A percentile compares a stretch with the other conserved stretches of the same genome.
Evolutionary conservation across 2,113 vertebrate species (phyloP).

Genomic region (Rhegmatorhina hoffmannsi): DNA sequence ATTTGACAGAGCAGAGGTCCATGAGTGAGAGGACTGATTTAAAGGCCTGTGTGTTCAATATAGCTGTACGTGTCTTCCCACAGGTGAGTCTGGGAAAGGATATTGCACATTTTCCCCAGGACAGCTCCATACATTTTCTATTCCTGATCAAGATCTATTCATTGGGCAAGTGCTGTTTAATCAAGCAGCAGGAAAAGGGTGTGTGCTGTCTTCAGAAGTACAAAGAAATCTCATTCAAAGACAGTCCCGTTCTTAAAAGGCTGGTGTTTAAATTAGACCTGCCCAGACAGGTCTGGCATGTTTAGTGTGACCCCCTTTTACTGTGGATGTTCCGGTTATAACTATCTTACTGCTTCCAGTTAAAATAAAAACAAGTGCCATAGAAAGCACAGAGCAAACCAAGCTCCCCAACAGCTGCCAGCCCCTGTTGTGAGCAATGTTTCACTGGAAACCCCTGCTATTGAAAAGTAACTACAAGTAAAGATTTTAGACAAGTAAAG

Average conservation of each 20-base stretch:
- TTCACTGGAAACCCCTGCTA: background rate
- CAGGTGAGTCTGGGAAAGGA: slow-evolving; percentile 67
- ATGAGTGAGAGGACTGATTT: background rate
- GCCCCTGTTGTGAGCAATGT: background rate
- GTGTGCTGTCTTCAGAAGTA: slow-evolving; percentile 67
- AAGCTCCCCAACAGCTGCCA: background rate
- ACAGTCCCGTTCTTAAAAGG: slow-evolving; percentile 63
- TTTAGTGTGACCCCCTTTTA: slow-evolving; percentile 65
- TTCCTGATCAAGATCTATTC: slow-evolving; percentile 65
- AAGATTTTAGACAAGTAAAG: background rate
- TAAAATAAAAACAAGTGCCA: slow-evolving; percentile 56
- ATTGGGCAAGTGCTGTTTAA: slow-evolving; percentile 70
- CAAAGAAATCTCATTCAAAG: slow-evolving; percentile 67
- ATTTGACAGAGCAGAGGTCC: background rate
- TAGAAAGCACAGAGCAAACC: background rate
- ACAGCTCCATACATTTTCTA: slow-evolving; percentile 37
- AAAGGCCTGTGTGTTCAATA: background rate
- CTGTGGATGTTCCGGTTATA: slow-evolving; percentile 60
- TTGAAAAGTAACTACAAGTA: background rate
- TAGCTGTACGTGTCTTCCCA: slow-evolving; percentile 5
- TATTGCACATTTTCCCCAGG: slow-evolving; percentile 44
- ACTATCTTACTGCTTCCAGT: slow-evolving; percentile 61
- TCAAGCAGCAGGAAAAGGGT: slow-evolving; percentile 70
- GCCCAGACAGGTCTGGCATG: slow-evolving; percentile 68
- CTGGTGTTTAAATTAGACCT: slow-evolving; percentile 64